Evolutionary conservation across 2,113 vertebrate genomes (phyloP), one percentile per base, ranked within the genome.

Genomic region (Apodemus sylvaticus): DNA sequence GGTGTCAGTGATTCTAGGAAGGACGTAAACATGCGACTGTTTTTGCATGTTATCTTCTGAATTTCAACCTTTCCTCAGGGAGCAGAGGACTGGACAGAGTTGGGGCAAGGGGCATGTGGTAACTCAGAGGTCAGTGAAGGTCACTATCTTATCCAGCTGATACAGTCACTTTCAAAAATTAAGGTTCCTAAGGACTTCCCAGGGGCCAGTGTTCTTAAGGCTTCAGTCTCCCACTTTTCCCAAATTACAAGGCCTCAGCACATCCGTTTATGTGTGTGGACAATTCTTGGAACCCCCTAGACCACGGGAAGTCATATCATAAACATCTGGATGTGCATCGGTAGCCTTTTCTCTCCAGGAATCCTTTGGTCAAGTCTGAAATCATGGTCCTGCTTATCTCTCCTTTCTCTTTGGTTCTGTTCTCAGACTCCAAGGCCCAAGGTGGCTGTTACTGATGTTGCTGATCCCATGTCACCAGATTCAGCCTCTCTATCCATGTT

Each of bases 351-450:
- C 55, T 85, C 76, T 68, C 55, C 45, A 45, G 68, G 85, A 29
- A 87, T 3, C 29, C 76, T 45, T 62, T 64, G 5, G 22, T 19
- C 8, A 0, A 24, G 53, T 31, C 92, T 81, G 74, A 71, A 62
- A 55, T 12, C 7, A 1, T 0, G 2, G 34, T 26, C 7, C 22
- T 36, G 48, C 36, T 19, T 19, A 0, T 58, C 42, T 29, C 74
- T 14, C n/a, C 53, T 55, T 55, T 42, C 36, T 29, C 45, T 51
- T 19, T 39, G 34, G 17, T 10, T 10, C 31, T 62, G 20, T 0
- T 2, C 71, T 76, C 20, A 10, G 4, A 3, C 34, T 1, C 13
- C 48, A 4, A 77, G 12, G 0, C 0, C 5, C 2, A 7, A 51
- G 29, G 13, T 68, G 36, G 31, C 12, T 16, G 77, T 26, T 53